These are phyloP conservation scores for Vulpes lagopus DNA, from an alignment of 2,113 vertebrate species.

Conservation along the genomic window DNA sequence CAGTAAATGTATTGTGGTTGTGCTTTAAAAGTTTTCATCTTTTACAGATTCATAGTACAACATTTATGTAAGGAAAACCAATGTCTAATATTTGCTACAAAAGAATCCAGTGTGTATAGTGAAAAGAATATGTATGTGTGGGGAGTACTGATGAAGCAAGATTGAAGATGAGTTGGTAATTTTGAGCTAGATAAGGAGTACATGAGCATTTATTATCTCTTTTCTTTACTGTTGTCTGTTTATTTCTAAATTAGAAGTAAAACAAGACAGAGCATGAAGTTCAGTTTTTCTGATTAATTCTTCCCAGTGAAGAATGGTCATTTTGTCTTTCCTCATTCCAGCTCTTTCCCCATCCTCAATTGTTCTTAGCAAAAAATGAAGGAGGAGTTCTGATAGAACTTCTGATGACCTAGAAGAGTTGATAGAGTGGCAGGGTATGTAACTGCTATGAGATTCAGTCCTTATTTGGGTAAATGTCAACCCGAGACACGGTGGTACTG, in stretches of 20 bases:
- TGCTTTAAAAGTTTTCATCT: neutral
- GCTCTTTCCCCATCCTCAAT: neutral
- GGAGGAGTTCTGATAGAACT: neutral
- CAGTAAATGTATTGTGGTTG: neutral
- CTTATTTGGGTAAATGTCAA: neutral
- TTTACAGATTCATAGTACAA: neutral
- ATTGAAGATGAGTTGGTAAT: neutral
- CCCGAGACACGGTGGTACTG: neutral
- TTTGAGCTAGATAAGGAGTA: neutral
- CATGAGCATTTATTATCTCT: neutral
- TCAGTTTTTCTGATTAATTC: neutral
- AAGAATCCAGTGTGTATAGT: neutral
- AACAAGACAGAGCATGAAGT: neutral
- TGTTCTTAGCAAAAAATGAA: neutral
- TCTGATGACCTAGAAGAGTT: neutral
- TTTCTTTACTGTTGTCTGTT: neutral
- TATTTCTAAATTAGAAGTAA: neutral
- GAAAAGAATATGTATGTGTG: neutral
- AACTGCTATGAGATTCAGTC: neutral
- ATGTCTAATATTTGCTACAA: neutral
- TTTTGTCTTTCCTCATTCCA: neutral
- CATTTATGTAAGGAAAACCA: neutral
- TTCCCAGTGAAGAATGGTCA: neutral
- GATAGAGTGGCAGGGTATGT: neutral
- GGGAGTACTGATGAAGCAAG: neutral